Base-by-base conservation (phyloP, 1,140 invertebrate species). In the Drosophila sechellia region DNA sequence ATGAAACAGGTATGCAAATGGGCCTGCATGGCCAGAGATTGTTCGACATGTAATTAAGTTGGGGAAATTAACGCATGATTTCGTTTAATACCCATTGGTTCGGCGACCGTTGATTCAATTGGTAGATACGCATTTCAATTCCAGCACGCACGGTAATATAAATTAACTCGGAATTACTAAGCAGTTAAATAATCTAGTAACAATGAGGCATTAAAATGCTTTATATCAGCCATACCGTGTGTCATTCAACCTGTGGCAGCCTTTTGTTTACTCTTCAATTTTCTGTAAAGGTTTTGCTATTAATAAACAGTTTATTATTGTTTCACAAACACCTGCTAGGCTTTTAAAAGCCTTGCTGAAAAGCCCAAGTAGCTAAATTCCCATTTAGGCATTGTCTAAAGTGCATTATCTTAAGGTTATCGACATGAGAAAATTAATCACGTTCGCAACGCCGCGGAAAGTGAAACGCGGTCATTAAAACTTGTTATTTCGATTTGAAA, bases 11-110 rank as follows among this genome's bases (percentile, higher is more conserved):
- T 52, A 74, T 75, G 71, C 35, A 66, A 75, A 66, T 46, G 22
- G 40, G 39, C 0, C 22, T 53, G 55, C 31, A 4, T n/a, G 13
- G 17, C 59, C 52, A 50, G 37, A 50, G 49, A 73, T 43, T 63
- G 46, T 57, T 43, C n/a, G 53, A 12, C 37, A 15, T 39, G 71
- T 40, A 76, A 76, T 76, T 76, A 76, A 76, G 72, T 76, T 75
- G 20, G 37, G 52, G 1, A 75, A 75, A 75, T 75, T 75, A 75
- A 75, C 60, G 71, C 59, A 53, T 53, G 53, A 75, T 34, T 75
- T 72, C 43, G 39, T 34, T 56, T 45, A 63, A 63, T 39, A 52
- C 31, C 34, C 48, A 45, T 42, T 52, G 34, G 20, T 11, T 31
- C 6, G 17, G 58, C 6, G 25, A 4, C 6, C 27, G 1, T 20